These are phyloP conservation scores for Rhagoletis pomonella DNA, from an alignment of 1,140 invertebrate species.

Conservation along the genomic window DNA sequence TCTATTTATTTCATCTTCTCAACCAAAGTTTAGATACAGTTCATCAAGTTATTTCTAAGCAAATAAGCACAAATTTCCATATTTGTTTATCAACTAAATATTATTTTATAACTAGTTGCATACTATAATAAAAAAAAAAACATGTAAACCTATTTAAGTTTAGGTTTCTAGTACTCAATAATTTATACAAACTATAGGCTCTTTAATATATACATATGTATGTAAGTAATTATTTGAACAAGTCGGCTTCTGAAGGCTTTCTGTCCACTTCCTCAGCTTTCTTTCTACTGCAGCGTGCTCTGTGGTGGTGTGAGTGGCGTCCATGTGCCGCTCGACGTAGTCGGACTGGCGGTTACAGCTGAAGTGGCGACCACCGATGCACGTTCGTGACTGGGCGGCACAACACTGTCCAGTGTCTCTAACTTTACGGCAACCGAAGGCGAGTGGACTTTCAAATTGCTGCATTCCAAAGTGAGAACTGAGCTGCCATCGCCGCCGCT, in stretches of 20 bases:
- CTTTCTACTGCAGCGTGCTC: slow-evolving; percentile 66
- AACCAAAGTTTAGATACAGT: no score
- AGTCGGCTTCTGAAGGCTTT: slow-evolving; percentile 27
- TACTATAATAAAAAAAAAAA: no score
- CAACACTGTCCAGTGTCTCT: slow-evolving; percentile 61
- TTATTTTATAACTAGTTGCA: no score
- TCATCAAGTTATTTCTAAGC: no score
- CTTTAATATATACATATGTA: background rate
- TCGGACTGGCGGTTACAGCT: slow-evolving; percentile 60
- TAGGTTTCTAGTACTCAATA: no score
- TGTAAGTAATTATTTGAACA: slow-evolving; percentile 28
- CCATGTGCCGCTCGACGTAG: slow-evolving; percentile 62
- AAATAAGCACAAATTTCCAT: no score
- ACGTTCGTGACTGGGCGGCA: slow-evolving; percentile 58
- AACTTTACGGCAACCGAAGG: slow-evolving; percentile 62
- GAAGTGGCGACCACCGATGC: slow-evolving; percentile 60
- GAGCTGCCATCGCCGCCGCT: no score
- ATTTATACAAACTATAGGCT: background rate
- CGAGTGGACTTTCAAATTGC: slow-evolving; percentile 55
- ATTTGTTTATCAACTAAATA: no score
- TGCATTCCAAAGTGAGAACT: slow-evolving; percentile 71
- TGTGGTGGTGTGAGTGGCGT: slow-evolving; percentile 72
- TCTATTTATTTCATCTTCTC: no score
- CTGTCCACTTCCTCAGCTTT: background rate
- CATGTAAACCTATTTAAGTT: no score